Evolutionary conservation across 2,113 vertebrate genomes (phyloP), one percentile per base, ranked within the genome.

Genomic region (Tinamus guttatus): DNA sequence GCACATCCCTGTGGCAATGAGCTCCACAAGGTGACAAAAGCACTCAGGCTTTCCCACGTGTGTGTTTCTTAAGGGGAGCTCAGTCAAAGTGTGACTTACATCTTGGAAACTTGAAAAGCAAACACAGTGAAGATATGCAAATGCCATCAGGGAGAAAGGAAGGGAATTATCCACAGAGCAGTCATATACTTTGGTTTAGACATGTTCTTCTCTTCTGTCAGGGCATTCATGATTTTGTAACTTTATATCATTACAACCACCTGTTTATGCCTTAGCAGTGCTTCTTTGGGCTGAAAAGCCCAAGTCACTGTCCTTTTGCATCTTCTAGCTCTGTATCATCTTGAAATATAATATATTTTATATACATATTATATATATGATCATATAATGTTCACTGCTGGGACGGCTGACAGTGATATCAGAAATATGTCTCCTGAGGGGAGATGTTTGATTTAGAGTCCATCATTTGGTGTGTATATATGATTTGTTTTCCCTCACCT

Each of bases 91-190:
- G 27, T 94, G 75, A 80, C 49, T 93, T 93, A 11, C 32, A 58
- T 76, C 91, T 82, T 96, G 95, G 95, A 87, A 96, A 18, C 85
- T 43, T 69, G 85, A 82, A 89, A 94, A 82, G 79, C 59, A 87
- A 54, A 60, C 59, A 5, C 14, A 79, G 76, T 73, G 87, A 89
- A 87, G 36, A 91, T 4, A 22, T 89, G 67, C 51, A 78, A 82
- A 62, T 60, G 63, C 87, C 67, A 85, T 95, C 78, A 87, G 91
- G 81, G 22, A 27, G 34, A 60, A 82, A 82, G 54, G 85, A 94
- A 85, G 70, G 32, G 52, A 85, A 58, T 89, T 69, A 80, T 77
- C 85, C 1, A 4, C 74, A 87, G 51, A 85, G 85, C 49, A 65
- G 11, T 77, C 70, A 68, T 64, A 81, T 73, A n/a, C 38, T 28